Base-by-base conservation (phyloP, 2,888 invertebrate species). In the Seira musarum region DNA sequence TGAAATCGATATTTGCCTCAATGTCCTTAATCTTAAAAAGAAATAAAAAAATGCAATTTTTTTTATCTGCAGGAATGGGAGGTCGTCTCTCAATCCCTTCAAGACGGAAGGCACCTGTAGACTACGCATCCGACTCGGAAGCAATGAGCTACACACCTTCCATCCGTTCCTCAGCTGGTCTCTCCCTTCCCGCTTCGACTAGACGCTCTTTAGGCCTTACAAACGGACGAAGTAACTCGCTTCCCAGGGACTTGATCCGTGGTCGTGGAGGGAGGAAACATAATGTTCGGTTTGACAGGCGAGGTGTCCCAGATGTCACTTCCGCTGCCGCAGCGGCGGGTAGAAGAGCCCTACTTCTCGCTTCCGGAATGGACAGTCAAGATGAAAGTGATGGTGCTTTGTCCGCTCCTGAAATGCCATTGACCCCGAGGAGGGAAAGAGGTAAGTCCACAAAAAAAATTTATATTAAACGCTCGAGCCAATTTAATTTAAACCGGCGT, bases 91-190 rank as follows among this genome's bases (percentile, higher is more conserved):
- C 70, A 21, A 80, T 85, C 57, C 83, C 85, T 60, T 71, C 83
- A 2, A 24, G 84, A 78, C 68, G 82, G 74, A 81, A 86, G 82
- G 87, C 91, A 91, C 40, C 94, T 94, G 90, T 97, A 88, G 96
- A 96, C 90, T 96, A 96, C 89, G 97, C 97, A 24, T 97, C 97
- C 68, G 98, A 98, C 88, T 97, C 98, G 0, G 98, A 98, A 90
- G 87, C 87, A 25, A 85, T 85, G 87, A 77, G 72, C 46, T 83
- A 86, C 78, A 83, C 85, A 46, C 85, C 86, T 46, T 83, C 86
- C 30, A 82, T 85, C 65, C 83, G 87, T 46, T 84, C 87, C 57
- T 80, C 85, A 60, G 81, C 85, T 5, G 93, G 94, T 15, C 91
- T 93, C 85, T 93, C 94, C 84, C 93, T 93, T 88, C 84, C 86